phyloP scores from a whole-genome alignment of 2,888 invertebrate genomes.

The Chloroclysta siterata region DNA sequence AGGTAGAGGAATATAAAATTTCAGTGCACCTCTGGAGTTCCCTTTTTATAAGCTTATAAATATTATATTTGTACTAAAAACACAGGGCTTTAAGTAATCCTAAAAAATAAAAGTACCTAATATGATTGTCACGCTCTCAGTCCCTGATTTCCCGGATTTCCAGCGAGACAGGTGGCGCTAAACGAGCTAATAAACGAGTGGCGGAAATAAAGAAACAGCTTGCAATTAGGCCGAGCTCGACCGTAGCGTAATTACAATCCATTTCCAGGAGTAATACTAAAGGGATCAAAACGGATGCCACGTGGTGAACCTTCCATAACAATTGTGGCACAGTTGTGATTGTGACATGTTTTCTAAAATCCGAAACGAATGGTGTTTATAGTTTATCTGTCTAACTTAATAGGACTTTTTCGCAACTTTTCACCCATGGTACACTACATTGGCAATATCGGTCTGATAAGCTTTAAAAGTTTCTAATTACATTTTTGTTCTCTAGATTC shows the following conservation, averaged over 20 bases:
- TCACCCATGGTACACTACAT: too few relatives aligned
- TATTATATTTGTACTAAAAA: too few relatives aligned
- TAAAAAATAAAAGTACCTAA: not conserved
- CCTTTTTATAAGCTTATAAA: too few relatives aligned
- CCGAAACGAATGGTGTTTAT: too few relatives aligned
- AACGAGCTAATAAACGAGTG: slow-evolving; percentile 21
- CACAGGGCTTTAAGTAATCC: too few relatives aligned
- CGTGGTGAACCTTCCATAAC: not conserved
- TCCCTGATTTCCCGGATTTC: not conserved
- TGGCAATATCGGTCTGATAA: too few relatives aligned
- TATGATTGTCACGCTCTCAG: not conserved
- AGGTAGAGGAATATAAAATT: too few relatives aligned
- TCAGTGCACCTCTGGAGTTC: too few relatives aligned
- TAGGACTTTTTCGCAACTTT: too few relatives aligned
- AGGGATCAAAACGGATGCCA: slow-evolving; percentile 7
- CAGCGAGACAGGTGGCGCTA: slow-evolving; percentile 10
- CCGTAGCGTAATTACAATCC: slow-evolving; percentile 55
- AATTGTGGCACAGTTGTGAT: not conserved
- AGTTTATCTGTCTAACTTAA: too few relatives aligned
- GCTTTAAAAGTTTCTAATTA: too few relatives aligned
- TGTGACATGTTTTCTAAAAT: not conserved
- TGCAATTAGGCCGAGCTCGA: slow-evolving; percentile 50
- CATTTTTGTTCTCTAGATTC: too few relatives aligned
- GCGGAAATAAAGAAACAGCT: slow-evolving; percentile 50
- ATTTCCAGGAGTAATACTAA: slow-evolving; percentile 43